Conservation (phyloP, 2,113 vertebrate genomes). For the Sclerurus mexicanus region DNA sequence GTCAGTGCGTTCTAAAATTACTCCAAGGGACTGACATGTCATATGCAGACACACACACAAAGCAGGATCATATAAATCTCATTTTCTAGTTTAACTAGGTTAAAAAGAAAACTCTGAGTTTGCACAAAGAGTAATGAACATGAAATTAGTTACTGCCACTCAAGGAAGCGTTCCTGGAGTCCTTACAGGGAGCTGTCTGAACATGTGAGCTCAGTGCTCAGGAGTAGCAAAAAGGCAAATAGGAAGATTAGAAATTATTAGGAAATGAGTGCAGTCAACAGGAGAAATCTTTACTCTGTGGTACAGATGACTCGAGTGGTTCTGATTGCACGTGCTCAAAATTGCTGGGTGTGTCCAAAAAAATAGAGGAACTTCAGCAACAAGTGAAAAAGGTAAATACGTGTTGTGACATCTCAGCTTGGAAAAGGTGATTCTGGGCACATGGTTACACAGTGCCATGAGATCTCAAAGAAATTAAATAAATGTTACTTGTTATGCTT, state of each 20-base stretch:
- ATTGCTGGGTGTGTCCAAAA: background rate
- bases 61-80: background rate
- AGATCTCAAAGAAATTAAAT: background rate
- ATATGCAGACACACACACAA: background rate
- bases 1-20: background rate
- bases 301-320: background rate
- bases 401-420: background rate
- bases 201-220: background rate
- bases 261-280: background rate
- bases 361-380: background rate
- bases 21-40: background rate
- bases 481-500: background rate
- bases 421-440: background rate
- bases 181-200: background rate
- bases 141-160: background rate
- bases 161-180: background rate
- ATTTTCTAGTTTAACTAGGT: conserved; percentile 9
- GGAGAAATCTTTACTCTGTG: background rate
- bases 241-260: background rate
- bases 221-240: background rate
- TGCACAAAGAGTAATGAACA: background rate
- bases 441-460: background rate
- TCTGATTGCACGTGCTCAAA: background rate
- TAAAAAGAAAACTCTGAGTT: background rate
- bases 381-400: background rate